Percentiles rank a stretch among this genome's conserved stretches.
phyloP scores from a whole-genome alignment of 53 echinoderm and acorn worm species.

The Holothuria leucospilota region DNA sequence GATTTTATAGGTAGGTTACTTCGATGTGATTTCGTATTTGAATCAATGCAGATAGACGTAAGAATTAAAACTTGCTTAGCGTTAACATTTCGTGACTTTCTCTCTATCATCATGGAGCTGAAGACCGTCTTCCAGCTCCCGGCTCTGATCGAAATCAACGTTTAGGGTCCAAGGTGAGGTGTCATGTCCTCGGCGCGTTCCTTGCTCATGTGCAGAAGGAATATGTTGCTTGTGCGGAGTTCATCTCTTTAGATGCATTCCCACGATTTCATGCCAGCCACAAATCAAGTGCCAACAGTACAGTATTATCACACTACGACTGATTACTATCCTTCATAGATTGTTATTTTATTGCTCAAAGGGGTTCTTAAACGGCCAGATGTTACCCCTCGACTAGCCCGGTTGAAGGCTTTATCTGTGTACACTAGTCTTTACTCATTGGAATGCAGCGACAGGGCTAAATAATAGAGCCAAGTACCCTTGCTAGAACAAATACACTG shows the following conservation, averaged over 20 bases:
- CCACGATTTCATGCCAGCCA: slow-evolving; percentile 23
- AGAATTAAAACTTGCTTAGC: too few relatives aligned
- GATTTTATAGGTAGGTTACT: too few relatives aligned
- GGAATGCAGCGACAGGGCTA: slow-evolving; percentile 4
- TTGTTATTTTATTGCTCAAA: slow-evolving; percentile 15
- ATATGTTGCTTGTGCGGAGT: too few relatives aligned
- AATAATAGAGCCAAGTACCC: slow-evolving; percentile 26
- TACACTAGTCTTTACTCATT: not conserved
- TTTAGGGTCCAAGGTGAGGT: too few relatives aligned
- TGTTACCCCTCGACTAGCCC: slow-evolving; percentile 13
- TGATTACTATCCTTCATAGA: not conserved
- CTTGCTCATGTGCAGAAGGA: too few relatives aligned
- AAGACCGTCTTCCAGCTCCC: too few relatives aligned
- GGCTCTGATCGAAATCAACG: too few relatives aligned
- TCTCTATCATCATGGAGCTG: too few relatives aligned
- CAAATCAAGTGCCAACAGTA: slow-evolving; percentile 15
- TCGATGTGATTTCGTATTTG: too few relatives aligned
- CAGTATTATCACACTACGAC: slow-evolving; percentile 4
- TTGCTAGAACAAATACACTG: slow-evolving; percentile 29
- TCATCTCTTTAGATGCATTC: not conserved
- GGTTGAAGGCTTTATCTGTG: slow-evolving; percentile 30
- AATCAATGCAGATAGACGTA: too few relatives aligned
- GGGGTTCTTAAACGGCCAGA: slow-evolving; percentile 11
- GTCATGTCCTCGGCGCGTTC: too few relatives aligned
- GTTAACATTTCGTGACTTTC: too few relatives aligned